phyloP scores from a whole-genome alignment of 2,113 vertebrate species.

The Isurus oxyrinchus region DNA sequence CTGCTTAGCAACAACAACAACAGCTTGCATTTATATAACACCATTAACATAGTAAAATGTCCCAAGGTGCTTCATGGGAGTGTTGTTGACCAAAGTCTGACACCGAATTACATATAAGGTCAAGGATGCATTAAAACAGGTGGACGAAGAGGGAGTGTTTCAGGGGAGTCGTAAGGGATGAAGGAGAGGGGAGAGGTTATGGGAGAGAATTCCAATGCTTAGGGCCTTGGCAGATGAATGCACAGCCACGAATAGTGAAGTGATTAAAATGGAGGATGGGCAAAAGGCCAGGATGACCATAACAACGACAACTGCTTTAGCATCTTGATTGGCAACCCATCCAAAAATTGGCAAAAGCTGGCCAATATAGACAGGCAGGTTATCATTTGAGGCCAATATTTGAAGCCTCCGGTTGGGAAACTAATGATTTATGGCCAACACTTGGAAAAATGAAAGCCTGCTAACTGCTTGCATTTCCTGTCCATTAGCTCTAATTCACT shows the following conservation, averaged over 20 bases:
- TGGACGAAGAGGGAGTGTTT: too few relatives aligned
- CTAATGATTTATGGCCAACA: background rate
- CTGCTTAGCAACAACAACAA: background rate
- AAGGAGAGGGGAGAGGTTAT: background rate
- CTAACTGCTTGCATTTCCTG: background rate
- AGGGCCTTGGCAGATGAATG: background rate
- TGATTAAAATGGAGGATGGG: background rate
- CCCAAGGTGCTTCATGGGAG: too few relatives aligned
- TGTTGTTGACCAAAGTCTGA: background rate
- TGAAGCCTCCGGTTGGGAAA: background rate
- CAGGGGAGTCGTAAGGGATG: background rate
- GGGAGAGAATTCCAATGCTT: background rate
- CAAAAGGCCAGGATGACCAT: background rate
- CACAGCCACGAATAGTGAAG: background rate
- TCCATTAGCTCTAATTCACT: background rate
- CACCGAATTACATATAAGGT: background rate
- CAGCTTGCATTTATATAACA: background rate
- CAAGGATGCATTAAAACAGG: background rate
- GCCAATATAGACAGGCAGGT: background rate
- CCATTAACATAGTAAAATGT: too few relatives aligned
- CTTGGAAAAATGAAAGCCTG: background rate
- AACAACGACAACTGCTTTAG: background rate
- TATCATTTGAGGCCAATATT: background rate
- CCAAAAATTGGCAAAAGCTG: background rate
- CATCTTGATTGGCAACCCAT: background rate